A percentile compares a stretch with the other conserved stretches of the same genome.
phyloP scores from a whole-genome alignment of 2,113 vertebrate species.

The Myrmophylax atrothorax region DNA sequence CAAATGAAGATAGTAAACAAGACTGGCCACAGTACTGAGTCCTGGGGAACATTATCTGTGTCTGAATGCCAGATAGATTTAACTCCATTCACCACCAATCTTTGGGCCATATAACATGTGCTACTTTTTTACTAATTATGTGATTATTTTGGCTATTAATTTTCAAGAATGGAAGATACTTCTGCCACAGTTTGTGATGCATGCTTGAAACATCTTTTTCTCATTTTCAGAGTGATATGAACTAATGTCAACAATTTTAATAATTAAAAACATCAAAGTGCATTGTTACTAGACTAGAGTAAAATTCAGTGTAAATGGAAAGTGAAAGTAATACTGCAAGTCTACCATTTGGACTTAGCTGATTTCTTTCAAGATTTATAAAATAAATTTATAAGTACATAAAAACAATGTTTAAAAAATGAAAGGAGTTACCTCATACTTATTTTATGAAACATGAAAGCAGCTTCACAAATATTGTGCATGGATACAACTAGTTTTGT shows the following conservation, averaged over 20 bases:
- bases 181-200: not conserved
- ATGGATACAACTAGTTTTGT: not conserved
- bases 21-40: not conserved
- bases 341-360: not conserved
- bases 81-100: not conserved
- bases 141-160: not conserved
- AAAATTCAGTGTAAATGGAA: not conserved
- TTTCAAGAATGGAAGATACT: not conserved
- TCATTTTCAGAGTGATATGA: not conserved
- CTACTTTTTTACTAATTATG: not conserved
- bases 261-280: not conserved
- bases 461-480: not conserved
- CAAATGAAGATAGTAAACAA: not conserved
- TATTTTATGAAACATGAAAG: not conserved
- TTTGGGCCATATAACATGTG: not conserved
- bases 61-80: rapidly evolving
- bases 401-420: not conserved
- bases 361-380: not conserved
- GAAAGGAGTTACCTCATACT: not conserved
- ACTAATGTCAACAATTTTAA: not conserved
- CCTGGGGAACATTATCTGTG: not conserved
- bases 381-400: not conserved
- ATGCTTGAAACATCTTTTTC: not conserved
- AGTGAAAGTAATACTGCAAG: not conserved
- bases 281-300: not conserved